Conservation (phyloP, 2,888 invertebrate genomes). For the Erynnis tages region DNA sequence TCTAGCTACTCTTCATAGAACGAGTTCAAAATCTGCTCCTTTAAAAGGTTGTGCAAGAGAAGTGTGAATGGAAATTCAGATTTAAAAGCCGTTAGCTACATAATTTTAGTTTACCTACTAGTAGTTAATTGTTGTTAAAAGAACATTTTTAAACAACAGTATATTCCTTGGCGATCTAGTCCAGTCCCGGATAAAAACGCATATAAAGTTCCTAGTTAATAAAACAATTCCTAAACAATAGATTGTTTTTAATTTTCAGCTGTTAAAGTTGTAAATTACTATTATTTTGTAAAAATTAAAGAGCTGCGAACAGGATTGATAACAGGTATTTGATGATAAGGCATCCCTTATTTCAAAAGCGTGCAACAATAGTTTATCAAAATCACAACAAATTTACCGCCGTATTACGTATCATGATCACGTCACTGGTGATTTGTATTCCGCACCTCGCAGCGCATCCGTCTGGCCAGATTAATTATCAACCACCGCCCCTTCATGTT, state of each 20-base stretch:
- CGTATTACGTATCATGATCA: slow-evolving; percentile 26
- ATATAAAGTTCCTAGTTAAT: no score
- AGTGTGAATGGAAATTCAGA: background rate
- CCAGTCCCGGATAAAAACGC: no score
- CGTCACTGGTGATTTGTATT: slow-evolving; percentile 64
- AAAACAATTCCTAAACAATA: no score
- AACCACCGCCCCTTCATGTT: slow-evolving; percentile 66
- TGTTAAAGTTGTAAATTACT: no score
- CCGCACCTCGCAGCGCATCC: slow-evolving; percentile 57
- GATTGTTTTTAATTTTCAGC: no score
- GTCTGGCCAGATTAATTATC: slow-evolving; percentile 79
- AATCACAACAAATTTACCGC: slow-evolving; percentile 27
- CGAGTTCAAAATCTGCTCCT: background rate
- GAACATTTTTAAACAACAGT: no score
- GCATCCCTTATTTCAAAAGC: background rate
- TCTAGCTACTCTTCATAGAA: background rate
- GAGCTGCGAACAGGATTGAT: no score
- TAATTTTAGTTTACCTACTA: no score
- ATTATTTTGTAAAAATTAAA: no score
- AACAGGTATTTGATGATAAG: no score
- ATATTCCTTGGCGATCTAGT: no score
- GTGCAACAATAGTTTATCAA: slow-evolving; percentile 21
- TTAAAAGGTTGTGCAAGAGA: background rate
- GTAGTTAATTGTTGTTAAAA: no score
- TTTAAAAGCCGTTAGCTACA: background rate